Conservation (phyloP, 2,888 invertebrate species). For the Pinctada fucata region DNA sequence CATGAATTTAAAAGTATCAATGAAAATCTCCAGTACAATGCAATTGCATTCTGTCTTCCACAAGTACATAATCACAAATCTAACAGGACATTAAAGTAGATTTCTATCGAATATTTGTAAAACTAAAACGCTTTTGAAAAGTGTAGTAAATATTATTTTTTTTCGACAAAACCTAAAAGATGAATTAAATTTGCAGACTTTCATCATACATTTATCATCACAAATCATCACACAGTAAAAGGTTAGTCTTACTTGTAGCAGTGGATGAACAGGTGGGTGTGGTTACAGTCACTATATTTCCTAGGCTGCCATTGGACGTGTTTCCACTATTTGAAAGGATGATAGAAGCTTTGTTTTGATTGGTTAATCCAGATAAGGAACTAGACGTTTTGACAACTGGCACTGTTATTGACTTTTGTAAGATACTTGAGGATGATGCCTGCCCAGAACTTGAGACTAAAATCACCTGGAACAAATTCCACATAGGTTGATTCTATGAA, state of each 20-base stretch:
- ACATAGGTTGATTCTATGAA: neutral
- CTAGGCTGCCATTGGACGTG: slow-evolving; percentile 53
- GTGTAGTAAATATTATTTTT: too few relatives aligned
- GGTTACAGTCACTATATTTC: slow-evolving; percentile 63
- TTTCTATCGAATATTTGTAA: too few relatives aligned
- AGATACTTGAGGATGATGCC: slow-evolving; percentile 52
- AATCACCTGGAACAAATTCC: slow-evolving; percentile 64
- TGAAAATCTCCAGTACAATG: neutral
- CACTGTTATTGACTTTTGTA: slow-evolving; percentile 66
- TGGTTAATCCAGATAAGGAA: slow-evolving; percentile 38
- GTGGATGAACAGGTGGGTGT: slow-evolving; percentile 54
- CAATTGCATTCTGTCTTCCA: neutral
- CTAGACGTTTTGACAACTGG: slow-evolving; percentile 64
- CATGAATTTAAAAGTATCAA: neutral
- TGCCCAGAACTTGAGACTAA: slow-evolving; percentile 70
- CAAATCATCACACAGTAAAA: too few relatives aligned
- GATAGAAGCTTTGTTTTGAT: slow-evolving; percentile 47
- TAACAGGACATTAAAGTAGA: too few relatives aligned
- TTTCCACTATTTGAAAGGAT: slow-evolving; percentile 51
- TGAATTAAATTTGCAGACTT: too few relatives aligned
- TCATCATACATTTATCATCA: too few relatives aligned
- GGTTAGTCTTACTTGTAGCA: slow-evolving; percentile 52
- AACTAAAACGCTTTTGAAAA: too few relatives aligned
- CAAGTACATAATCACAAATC: too few relatives aligned
- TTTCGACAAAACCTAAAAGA: too few relatives aligned